phyloP scores from a whole-genome alignment of 2,113 vertebrate species.

The Colius striatus region DNA sequence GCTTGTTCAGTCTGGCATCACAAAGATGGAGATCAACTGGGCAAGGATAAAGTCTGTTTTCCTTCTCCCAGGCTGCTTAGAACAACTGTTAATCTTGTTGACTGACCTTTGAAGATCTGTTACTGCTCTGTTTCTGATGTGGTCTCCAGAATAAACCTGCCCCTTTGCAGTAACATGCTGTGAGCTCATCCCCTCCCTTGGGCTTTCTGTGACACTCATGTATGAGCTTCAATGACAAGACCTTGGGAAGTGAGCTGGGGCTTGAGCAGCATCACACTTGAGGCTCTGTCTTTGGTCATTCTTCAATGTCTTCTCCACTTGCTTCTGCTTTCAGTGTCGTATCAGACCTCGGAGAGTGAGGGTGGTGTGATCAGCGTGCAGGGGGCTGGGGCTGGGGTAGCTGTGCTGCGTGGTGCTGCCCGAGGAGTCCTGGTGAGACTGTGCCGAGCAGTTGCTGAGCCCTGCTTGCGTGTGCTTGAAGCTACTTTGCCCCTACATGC shows the following conservation, averaged over 20 bases:
- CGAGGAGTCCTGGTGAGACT: background rate
- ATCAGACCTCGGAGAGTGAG: background rate
- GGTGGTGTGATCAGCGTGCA: rapidly evolving
- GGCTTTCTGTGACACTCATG: background rate
- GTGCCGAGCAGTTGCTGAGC: background rate
- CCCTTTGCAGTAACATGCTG: rapidly evolving
- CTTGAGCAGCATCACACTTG: too few relatives aligned
- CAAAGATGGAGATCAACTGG: background rate
- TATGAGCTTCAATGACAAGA: background rate
- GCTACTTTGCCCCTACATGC: background rate
- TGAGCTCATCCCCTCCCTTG: background rate
- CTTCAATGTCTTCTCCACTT: rapidly evolving
- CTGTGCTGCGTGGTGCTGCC: background rate
- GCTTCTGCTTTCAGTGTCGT: background rate
- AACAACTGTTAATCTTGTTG: background rate
- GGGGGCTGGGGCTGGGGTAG: too few relatives aligned
- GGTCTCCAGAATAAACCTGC: background rate
- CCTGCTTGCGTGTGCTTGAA: rapidly evolving
- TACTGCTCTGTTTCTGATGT: background rate
- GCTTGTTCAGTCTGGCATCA: background rate
- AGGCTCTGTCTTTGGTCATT: background rate
- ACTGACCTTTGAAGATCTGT: background rate
- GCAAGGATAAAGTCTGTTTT: background rate
- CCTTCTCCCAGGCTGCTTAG: background rate
- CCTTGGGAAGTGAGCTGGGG: background rate